Evolutionary conservation across 2,888 invertebrate genomes (phyloP).

Genomic region (Keiferia lycopersicella): DNA sequence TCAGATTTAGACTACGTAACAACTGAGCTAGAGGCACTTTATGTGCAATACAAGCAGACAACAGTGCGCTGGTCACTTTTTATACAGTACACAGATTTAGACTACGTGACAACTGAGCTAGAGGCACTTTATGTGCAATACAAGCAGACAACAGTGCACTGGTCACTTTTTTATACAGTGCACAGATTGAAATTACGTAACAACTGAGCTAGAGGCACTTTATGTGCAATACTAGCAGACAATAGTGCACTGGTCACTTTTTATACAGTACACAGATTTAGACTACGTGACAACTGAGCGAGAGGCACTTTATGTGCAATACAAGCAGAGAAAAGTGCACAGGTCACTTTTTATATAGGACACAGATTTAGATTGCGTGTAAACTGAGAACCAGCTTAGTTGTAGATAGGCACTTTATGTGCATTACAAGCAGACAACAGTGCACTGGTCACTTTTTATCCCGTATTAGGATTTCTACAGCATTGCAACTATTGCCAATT

Average conservation of each 20-base stretch:
- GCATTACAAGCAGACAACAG: too few species aligned
- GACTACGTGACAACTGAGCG: background rate
- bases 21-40: slow-evolving; percentile 7
- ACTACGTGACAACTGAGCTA: background rate
- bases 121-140: slow-evolving; percentile 22
- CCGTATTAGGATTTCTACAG: too few species aligned
- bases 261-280: background rate
- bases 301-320: slow-evolving; percentile 24
- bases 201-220: slow-evolving; percentile 6
- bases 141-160: slow-evolving; percentile 17
- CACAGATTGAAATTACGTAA: background rate
- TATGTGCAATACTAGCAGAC: slow-evolving; percentile 22
- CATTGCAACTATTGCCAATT: too few species aligned
- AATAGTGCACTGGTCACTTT: slow-evolving; percentile 16
- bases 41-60: slow-evolving; percentile 22
- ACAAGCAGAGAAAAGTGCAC: slow-evolving; percentile 16
- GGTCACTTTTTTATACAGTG: slow-evolving; percentile 5
- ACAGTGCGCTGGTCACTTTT: slow-evolving; percentile 15
- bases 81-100: background rate
- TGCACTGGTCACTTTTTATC: too few species aligned
- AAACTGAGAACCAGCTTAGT: background rate
- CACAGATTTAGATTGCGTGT: background rate
- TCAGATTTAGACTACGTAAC: background rate
- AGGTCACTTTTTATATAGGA: slow-evolving; percentile 1
- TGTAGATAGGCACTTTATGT: too few species aligned